A percentile compares a stretch with the other conserved stretches of the same genome.
phyloP scores from a whole-genome alignment of 2,888 invertebrate genomes.

The Drosophila dives region DNA sequence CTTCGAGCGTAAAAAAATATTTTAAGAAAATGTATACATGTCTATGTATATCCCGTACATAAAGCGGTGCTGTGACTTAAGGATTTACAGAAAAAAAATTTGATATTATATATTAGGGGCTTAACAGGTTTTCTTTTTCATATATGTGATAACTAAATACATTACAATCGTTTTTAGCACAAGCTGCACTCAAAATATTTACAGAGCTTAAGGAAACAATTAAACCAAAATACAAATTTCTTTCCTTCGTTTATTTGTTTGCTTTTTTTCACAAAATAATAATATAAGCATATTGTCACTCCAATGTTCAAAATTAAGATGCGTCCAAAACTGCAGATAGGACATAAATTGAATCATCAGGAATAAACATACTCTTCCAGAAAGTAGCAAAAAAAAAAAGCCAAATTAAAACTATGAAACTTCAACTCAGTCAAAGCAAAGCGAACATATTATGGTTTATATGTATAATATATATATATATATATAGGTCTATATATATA shows the following conservation, averaged over 20 bases:
- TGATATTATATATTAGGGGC: conserved; percentile 25
- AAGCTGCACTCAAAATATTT: conserved; percentile 62
- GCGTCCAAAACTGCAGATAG: conserved; percentile 30
- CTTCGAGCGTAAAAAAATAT: conserved; percentile 65
- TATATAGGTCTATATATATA: not conserved
- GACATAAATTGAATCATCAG: conserved; percentile 19
- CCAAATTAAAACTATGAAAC: conserved; percentile 51
- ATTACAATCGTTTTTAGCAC: conserved; percentile 14
- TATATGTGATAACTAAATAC: conserved; percentile 21
- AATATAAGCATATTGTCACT: conserved; percentile 35
- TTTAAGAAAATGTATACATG: conserved; percentile 22
- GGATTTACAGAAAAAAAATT: conserved; percentile 45
- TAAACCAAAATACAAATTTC: conserved; percentile 14
- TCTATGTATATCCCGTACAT: conserved; percentile 21
- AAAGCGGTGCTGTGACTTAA: conserved; percentile 46
- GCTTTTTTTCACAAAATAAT: conserved; percentile 14
- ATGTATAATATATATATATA: not conserved
- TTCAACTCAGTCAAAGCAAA: conserved; percentile 78
- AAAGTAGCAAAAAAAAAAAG: conserved; percentile 17
- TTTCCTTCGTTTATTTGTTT: not conserved
- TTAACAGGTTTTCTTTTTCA: conserved; percentile 46
- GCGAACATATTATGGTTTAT: conserved; percentile 65
- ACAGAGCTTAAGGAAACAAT: conserved; percentile 44
- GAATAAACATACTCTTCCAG: conserved; percentile 5
- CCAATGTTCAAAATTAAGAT: conserved; percentile 12